Evolutionary conservation across 2,888 invertebrate species (phyloP).

Genomic region (Caenorhabditis sp.): DNA sequence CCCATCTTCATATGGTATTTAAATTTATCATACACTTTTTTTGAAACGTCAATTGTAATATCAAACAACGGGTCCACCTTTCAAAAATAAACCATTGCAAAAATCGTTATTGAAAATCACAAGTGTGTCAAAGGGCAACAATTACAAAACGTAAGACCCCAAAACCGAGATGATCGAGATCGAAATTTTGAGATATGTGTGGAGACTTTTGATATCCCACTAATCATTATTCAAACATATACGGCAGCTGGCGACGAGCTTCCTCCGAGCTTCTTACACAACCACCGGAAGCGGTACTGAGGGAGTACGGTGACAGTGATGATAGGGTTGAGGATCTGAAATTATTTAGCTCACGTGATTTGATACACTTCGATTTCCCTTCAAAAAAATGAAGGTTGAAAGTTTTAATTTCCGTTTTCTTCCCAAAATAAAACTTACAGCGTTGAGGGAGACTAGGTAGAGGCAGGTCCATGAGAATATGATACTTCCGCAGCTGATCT

Average conservation of each 20-base stretch:
- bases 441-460: constrained; percentile 81
- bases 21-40: no score
- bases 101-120: background rate
- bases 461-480: constrained; percentile 75
- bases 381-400: background rate
- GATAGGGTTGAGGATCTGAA: constrained; percentile 82
- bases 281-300: constrained; percentile 77
- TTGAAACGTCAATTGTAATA: no score
- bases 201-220: background rate
- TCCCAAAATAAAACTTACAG: constrained; percentile 73
- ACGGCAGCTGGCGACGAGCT: constrained; percentile 46
- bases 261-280: constrained; percentile 59
- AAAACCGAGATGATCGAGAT: constrained; percentile 15
- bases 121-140: background rate
- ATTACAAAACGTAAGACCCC: background rate
- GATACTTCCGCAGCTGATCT: constrained; percentile 71
- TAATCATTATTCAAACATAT: constrained; percentile 47
- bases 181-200: constrained; percentile 29
- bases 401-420: background rate
- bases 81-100: no score
- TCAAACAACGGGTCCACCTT: no score
- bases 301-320: constrained; percentile 82
- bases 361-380: no score
- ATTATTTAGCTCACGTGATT: no score
- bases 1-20: no score